Percentiles rank a stretch among this genome's conserved stretches.
These are phyloP conservation scores for Candoia aspera DNA, from an alignment of 2,113 vertebrate species.

Conservation along the genomic window DNA sequence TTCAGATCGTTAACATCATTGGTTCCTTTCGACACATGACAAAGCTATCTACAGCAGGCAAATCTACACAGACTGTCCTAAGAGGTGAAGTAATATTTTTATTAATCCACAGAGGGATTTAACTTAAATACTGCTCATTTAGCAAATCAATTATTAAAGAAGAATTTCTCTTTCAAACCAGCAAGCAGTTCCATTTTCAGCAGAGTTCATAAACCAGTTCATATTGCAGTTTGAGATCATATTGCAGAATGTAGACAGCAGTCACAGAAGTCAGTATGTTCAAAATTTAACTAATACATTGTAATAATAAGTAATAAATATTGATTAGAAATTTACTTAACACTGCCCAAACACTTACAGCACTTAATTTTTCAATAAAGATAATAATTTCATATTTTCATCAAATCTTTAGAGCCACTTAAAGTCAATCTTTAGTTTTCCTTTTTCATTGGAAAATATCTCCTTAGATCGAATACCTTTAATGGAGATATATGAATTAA, in stretches of 20 bases:
- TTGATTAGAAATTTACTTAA: neutral
- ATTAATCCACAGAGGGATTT: neutral
- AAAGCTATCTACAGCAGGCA: neutral
- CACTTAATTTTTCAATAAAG: slow-evolving; percentile 10
- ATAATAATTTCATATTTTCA: slow-evolving; percentile 32
- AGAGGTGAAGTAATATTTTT: neutral
- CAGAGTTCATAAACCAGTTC: neutral
- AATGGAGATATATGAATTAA: slow-evolving; percentile 17
- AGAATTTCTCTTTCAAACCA: neutral
- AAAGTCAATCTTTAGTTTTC: slow-evolving; percentile 25
- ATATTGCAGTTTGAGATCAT: neutral
- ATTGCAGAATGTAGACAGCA: neutral
- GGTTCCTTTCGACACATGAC: neutral
- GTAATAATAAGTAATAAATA: too few species aligned
- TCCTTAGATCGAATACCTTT: neutral
- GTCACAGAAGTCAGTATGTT: neutral
- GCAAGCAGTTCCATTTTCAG: neutral
- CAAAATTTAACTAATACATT: neutral
- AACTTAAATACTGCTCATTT: neutral
- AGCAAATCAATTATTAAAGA: neutral
- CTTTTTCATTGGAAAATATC: neutral
- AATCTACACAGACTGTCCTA: neutral
- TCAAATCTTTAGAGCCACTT: slow-evolving; percentile 9
- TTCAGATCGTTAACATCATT: neutral
- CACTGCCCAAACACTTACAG: neutral